phyloP scores from a whole-genome alignment of 2,113 vertebrate genomes.

The Tragelaphus strepsiceros region DNA sequence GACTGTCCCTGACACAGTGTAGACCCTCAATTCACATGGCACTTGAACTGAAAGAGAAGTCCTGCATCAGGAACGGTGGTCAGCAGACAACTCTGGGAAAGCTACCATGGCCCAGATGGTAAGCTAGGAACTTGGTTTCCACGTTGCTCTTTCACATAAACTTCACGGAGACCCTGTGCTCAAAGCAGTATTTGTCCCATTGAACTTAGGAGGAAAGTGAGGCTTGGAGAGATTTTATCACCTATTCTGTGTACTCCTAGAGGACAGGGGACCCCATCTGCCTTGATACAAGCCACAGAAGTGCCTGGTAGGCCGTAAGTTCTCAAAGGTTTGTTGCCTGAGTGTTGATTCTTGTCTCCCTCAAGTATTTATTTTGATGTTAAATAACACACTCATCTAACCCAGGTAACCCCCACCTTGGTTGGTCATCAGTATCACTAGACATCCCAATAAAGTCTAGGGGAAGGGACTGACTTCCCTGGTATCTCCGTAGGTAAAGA shows the following conservation, averaged over 20 bases:
- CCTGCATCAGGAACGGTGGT: no score
- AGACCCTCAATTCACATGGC: not conserved
- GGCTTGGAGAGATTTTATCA: not conserved
- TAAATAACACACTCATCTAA: not conserved
- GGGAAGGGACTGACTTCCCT: not conserved
- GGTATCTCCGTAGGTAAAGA: not conserved
- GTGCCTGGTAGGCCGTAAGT: no score
- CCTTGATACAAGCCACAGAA: not conserved
- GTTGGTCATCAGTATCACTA: not conserved
- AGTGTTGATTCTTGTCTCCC: not conserved
- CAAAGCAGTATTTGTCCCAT: not conserved
- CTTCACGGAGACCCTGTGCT: not conserved
- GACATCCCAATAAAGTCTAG: not conserved
- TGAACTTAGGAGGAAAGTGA: not conserved
- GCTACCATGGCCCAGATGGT: fast-evolving
- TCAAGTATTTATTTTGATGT: not conserved
- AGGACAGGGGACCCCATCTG: not conserved
- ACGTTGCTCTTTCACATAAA: not conserved
- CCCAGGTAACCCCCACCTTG: not conserved
- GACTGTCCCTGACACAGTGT: not conserved
- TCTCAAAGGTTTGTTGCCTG: not conserved
- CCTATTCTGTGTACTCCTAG: not conserved
- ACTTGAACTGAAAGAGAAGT: not conserved
- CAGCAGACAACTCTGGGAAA: not conserved
- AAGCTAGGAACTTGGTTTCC: not conserved